Base-by-base conservation (phyloP, 1,140 invertebrate genomes). In the Drosophila takahashii region DNA sequence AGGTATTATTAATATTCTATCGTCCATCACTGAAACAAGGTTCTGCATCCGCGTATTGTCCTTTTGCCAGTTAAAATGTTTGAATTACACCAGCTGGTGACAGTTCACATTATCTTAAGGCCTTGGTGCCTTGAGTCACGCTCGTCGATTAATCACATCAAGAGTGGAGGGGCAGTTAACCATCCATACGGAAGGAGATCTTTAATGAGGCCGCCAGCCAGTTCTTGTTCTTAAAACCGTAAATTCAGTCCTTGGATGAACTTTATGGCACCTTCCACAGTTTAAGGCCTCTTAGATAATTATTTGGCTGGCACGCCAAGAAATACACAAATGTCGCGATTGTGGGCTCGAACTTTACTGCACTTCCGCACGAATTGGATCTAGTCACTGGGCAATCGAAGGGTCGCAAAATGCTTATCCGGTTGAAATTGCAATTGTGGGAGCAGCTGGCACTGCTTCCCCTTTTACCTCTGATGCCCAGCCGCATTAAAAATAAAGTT, bases 401-500 rank as follows among this genome's bases (percentile, higher is more conserved):
- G 44, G 44, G 18, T 8, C 7, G 11, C 11, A 22, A 22, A 18
- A 22, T 22, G 11, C 13, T n/a, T 26, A 32, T 16, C 13, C 10
- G 8, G 50, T 2, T 29, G 5, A n/a, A 9, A 26, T 10, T 37
- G 5, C 22, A 36, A 36, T 16, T 13, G 44, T 10, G 10, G 10
- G 4, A 64, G 29, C 56, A 39, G 32, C 57, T 48, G 26, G 15
- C 32, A 9, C 15, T 5, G 22, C 7, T 54, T 6, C 15, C 7
- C 22, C 1, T 3, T 9, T 27, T 7, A 42, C 53, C 22, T 32
- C 3, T 9, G 26, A 4, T 26, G 7, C 13, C 26, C 32, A 22
- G 11, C 34, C 42, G 32, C 47, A 37, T 54, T 36, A 45, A 45
- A 65, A 44, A 32, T 45, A 13, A 48, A 70, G 60, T 69, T 70